Base-by-base conservation (phyloP, 2,888 invertebrate species). In the Campaea margaritaria region DNA sequence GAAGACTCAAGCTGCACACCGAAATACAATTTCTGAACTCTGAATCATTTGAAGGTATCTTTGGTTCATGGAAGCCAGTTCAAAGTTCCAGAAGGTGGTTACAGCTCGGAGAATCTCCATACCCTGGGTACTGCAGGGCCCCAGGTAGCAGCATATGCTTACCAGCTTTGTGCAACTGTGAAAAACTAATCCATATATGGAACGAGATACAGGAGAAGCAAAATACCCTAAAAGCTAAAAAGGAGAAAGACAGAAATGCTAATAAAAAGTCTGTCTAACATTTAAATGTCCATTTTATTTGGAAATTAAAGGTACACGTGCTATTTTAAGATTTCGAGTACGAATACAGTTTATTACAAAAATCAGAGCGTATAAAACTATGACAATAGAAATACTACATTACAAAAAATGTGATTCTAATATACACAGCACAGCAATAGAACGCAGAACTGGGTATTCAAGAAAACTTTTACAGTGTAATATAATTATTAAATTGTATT, bases 111-210 rank as follows among this genome's bases (percentile, higher is more conserved):
- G 90, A 90, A 72, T 70, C 78, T 0, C 91, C 91, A 0, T 91
- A 78, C 53, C 91, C 91, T 0, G 91, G 91, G 0, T 91, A 90
- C 65, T 91, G 91, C 49, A 74, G 90, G 27, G 76, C 82, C 0
- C 91, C 91, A 0, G 90, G 85, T 2, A 81, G 80, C 27, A 67
- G 48, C 0, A 39, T 45, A 1, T 91, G 91, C 46, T 5, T 81
- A 1, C 84, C 86, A 5, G 31, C 75, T 0, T 68, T 91, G 0
- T 91, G 91, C 48, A 84, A 91, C 62, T 91, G 91, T 58, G 58
- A 78, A 0, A 76, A 72, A 53, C 69, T 91, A 0, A 61, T 21
- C 0, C 62, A 81, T 58, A 72, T 78, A 62, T 91, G 89, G 88
- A 67, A 75, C 10, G 64, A 62, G 14, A 59, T 68, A 21, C 58